Evolutionary conservation across 1,140 invertebrate species (phyloP).

Genomic region (Trachelipus rathkii): DNA sequence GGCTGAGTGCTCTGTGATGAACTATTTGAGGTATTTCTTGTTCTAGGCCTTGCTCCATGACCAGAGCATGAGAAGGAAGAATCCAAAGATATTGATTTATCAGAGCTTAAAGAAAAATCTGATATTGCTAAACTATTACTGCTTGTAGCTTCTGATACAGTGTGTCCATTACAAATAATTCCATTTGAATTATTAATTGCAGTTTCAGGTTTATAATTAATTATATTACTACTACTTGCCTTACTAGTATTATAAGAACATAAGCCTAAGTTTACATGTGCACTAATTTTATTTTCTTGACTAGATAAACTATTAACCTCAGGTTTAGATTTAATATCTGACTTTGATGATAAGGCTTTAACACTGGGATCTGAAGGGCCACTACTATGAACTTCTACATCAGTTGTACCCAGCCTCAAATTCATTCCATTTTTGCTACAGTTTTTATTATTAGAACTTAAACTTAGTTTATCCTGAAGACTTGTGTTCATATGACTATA

Average conservation of each 20-base stretch:
- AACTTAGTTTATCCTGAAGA: slow-evolving; percentile 24
- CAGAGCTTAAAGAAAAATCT: slow-evolving; percentile 44
- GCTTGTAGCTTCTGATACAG: slow-evolving; percentile 40
- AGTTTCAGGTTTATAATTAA: slow-evolving; percentile 21
- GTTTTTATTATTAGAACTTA: slow-evolving; percentile 22
- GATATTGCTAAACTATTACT: slow-evolving; percentile 40
- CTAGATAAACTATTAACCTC: background rate
- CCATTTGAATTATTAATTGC: slow-evolving; percentile 20
- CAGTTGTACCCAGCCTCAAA: slow-evolving; percentile 23
- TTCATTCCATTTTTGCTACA: slow-evolving; percentile 28
- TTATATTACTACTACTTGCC: slow-evolving; percentile 27
- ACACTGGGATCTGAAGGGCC: background rate
- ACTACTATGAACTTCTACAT: slow-evolving; percentile 25
- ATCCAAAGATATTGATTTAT: slow-evolving; percentile 34
- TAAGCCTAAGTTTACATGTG: slow-evolving; percentile 7
- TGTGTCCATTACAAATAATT: slow-evolving; percentile 41
- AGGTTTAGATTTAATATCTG: slow-evolving; percentile 11
- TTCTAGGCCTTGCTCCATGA: slow-evolving; percentile 39
- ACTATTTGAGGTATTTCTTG: slow-evolving; percentile 42
- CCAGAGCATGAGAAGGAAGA: slow-evolving; percentile 36
- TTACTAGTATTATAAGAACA: slow-evolving; percentile 22
- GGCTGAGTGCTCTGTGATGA: slow-evolving; percentile 43
- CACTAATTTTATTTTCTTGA: background rate
- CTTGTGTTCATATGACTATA: background rate
- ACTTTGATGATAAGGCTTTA: slow-evolving; percentile 12